Percentiles rank a stretch among this genome's conserved stretches.
phyloP scores from a whole-genome alignment of 2,113 vertebrate species.

The Mustela nigripes region DNA sequence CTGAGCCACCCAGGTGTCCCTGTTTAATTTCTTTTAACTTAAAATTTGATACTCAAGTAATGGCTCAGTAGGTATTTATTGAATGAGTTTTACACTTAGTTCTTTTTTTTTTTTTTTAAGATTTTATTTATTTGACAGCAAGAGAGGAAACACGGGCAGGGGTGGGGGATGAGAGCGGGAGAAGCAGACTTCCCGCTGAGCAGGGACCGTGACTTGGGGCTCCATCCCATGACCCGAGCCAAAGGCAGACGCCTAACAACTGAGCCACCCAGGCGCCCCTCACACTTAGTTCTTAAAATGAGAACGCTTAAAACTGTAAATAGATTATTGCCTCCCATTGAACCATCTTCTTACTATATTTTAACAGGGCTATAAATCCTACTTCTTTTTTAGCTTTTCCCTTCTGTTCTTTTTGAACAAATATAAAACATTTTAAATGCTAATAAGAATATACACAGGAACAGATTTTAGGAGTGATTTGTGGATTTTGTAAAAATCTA shows the following conservation, averaged over 20 bases:
- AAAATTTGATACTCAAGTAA: background rate
- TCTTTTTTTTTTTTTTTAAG: background rate
- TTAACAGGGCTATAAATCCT: conserved; percentile 13
- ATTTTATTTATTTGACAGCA: no score
- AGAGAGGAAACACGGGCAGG: no score
- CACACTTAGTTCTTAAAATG: background rate
- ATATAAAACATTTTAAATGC: conserved; percentile 42
- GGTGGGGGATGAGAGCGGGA: no score
- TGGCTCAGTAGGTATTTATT: background rate
- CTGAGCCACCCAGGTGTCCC: no score
- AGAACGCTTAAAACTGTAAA: background rate
- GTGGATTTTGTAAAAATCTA: conserved; percentile 17
- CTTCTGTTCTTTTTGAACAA: conserved; percentile 50
- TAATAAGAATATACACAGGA: conserved; percentile 7
- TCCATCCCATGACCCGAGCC: no score
- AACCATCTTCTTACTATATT: background rate
- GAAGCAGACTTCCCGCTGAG: no score
- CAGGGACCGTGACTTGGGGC: no score
- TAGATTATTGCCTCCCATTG: background rate
- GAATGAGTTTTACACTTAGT: background rate
- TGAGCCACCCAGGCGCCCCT: no score
- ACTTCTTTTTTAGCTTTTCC: background rate
- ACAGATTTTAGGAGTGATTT: background rate
- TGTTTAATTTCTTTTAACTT: background rate
- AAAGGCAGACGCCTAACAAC: no score